Percentiles rank a stretch among this genome's conserved stretches.
Evolutionary conservation across 2,113 vertebrate genomes (phyloP).

Genomic region (Gymnocephalus cernua): DNA sequence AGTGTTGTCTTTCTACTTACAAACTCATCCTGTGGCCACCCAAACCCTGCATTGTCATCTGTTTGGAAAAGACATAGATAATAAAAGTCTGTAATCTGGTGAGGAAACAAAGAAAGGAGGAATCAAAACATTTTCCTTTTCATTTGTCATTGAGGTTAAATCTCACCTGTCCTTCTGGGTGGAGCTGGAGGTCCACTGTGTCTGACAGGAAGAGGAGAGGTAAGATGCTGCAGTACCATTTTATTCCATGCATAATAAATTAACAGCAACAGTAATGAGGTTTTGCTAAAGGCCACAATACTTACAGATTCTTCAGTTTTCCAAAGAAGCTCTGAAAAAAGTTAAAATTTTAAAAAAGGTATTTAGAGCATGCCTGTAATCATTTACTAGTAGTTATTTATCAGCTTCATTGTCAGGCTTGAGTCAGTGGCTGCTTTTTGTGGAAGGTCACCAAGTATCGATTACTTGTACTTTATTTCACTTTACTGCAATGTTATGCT

Average conservation of each 20-base stretch:
- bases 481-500: too few species aligned
- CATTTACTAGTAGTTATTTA: slow-evolving; percentile 41
- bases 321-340: slow-evolving; percentile 82
- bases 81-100: background rate
- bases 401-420: slow-evolving; percentile 16
- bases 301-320: slow-evolving; percentile 81
- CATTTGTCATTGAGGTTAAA: background rate
- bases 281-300: background rate
- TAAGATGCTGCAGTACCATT: background rate
- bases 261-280: background rate
- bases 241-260: background rate
- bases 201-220: slow-evolving; percentile 20
- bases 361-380: slow-evolving; percentile 6
- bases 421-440: slow-evolving; percentile 9
- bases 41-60: slow-evolving; percentile 65
- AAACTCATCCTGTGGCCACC: slow-evolving; percentile 81
- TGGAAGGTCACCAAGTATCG: background rate
- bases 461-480: too few species aligned
- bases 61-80: background rate
- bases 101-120: background rate
- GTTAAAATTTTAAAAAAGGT: background rate
- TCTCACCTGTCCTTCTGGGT: slow-evolving; percentile 76
- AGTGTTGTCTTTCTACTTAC: slow-evolving; percentile 69
- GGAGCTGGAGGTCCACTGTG: slow-evolving; percentile 70
- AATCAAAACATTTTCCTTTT: background rate